phyloP scores from a whole-genome alignment of 2,113 vertebrate genomes.

The Acanthochromis polyacanthus region DNA sequence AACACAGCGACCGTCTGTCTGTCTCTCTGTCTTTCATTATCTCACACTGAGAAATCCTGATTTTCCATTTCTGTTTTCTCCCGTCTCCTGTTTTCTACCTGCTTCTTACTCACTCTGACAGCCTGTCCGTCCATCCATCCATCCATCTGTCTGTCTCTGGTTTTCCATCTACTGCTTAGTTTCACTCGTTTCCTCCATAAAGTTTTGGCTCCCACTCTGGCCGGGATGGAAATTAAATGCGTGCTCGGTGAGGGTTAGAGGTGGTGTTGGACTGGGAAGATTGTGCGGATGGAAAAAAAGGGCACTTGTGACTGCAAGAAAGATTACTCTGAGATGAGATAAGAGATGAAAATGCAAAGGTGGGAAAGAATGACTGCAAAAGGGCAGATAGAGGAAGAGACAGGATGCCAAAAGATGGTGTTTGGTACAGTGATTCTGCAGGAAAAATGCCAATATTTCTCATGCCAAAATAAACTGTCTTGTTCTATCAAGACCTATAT shows the following conservation, averaged over 20 bases:
- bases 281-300: conserved; percentile 46
- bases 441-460: too few species aligned
- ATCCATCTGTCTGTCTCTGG: conserved; percentile 1
- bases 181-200: conserved; percentile 30
- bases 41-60: conserved; percentile 55
- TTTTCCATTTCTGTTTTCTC: conserved; percentile 39
- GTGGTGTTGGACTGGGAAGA: conserved; percentile 5
- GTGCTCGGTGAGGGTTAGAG: conserved; percentile 26
- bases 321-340: conserved; percentile 12
- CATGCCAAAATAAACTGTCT: conserved; percentile 6
- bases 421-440: background rate
- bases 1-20: conserved; percentile 17
- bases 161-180: conserved; percentile 65
- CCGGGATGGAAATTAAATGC: conserved; percentile 26
- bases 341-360: conserved; percentile 29
- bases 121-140: conserved; percentile 9
- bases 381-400: background rate
- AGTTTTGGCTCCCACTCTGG: conserved; percentile 19
- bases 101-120: conserved; percentile 17
- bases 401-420: background rate
- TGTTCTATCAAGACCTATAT: background rate
- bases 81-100: background rate
- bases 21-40: conserved; percentile 14
- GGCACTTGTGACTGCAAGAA: conserved; percentile 8
- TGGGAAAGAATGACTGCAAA: background rate